phyloP scores from a whole-genome alignment of 2,888 invertebrate genomes.

The Orthosia cruda region DNA sequence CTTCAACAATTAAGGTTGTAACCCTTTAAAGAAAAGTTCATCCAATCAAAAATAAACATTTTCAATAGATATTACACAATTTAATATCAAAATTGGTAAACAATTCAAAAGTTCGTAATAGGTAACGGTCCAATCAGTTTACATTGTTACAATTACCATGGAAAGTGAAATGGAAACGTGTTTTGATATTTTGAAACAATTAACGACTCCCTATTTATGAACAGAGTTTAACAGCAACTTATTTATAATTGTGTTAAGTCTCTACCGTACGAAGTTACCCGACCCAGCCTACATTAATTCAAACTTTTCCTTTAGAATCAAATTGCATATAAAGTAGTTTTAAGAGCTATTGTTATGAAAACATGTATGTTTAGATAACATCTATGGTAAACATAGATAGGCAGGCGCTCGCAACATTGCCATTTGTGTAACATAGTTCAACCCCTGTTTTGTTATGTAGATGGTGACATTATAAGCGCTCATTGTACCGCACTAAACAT shows the following conservation, averaged over 20 bases:
- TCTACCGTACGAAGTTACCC: conserved; percentile 4
- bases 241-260: conserved; percentile 19
- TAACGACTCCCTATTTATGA: conserved; percentile 9
- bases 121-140: conserved; percentile 18
- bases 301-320: conserved; percentile 42
- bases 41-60: neutral
- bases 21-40: neutral
- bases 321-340: conserved; percentile 45
- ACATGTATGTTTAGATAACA: conserved; percentile 53
- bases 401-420: conserved; percentile 61
- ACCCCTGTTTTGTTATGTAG: conserved; percentile 83
- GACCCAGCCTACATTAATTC: conserved; percentile 29
- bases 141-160: conserved; percentile 5
- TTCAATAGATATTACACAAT: conserved; percentile 25
- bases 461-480: conserved; percentile 74
- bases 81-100: conserved; percentile 14
- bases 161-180: conserved; percentile 13
- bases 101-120: conserved; percentile 26
- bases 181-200: conserved; percentile 26
- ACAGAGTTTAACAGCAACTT: conserved; percentile 2
- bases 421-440: conserved; percentile 72
- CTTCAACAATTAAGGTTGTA: too few relatives aligned
- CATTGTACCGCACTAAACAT: conserved; percentile 77
- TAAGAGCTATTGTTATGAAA: conserved; percentile 61
- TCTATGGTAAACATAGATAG: conserved; percentile 57